These are phyloP conservation scores for Xestia sexstrigata DNA, from an alignment of 2,888 invertebrate genomes.

Conservation along the genomic window DNA sequence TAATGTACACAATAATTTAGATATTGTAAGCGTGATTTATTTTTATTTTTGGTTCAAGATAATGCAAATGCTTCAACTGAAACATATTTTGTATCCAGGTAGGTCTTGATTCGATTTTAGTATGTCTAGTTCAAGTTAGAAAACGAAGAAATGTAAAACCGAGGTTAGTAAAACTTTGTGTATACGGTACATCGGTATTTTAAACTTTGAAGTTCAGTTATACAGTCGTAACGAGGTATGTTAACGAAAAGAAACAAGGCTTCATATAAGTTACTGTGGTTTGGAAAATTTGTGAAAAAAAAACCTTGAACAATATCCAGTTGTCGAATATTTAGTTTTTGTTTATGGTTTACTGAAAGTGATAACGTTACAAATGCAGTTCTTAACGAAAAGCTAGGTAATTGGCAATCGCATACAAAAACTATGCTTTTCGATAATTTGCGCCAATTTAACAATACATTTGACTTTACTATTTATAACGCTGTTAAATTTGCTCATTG, in stretches of 20 bases:
- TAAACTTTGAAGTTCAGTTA: too few species aligned
- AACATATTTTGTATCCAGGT: constrained; percentile 19
- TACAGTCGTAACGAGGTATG: too few species aligned
- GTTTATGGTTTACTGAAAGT: not conserved
- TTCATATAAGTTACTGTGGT: not conserved
- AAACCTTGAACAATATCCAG: not conserved
- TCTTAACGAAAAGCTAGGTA: not conserved
- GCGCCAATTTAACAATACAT: too few species aligned
- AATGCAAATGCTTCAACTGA: constrained; percentile 6
- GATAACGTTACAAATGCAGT: not conserved
- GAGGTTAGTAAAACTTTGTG: too few species aligned
- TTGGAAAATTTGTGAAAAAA: not conserved
- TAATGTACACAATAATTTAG: too few species aligned
- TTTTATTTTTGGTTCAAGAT: not conserved
- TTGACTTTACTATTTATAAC: too few species aligned
- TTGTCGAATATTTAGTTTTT: too few species aligned
- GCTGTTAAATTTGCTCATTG: too few species aligned
- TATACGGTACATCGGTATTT: too few species aligned
- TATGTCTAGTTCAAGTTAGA: constrained; percentile 25
- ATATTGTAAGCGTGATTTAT: not conserved
- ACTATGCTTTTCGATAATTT: too few species aligned
- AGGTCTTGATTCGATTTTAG: constrained; percentile 22
- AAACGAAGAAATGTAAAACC: not conserved
- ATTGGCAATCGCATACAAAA: too few species aligned
- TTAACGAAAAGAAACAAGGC: too few species aligned